Base-by-base conservation (phyloP, 2,888 invertebrate species). In the Candidula unifasciata region DNA sequence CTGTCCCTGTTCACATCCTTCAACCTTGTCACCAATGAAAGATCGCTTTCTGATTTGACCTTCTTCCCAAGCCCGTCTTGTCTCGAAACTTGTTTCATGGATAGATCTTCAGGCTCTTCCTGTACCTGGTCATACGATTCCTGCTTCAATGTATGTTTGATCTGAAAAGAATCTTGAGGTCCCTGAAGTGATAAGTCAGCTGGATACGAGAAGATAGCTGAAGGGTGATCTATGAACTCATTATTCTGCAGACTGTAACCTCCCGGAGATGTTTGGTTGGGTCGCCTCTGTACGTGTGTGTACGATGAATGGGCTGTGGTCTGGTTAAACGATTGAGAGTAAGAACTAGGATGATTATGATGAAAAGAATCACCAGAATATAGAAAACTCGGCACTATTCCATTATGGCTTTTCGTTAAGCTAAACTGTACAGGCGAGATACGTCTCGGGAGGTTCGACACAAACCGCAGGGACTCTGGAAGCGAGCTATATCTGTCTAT, bases 81-180 rank as follows among this genome's bases (percentile, higher is more conserved):
- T 21, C 27, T 24, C 35, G 64, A 35, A 78, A n/a, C 37, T 1
- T 84, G 85, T 54, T 87, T 88, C 69, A 89, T 80, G 2, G 90
- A 90, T 2, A 91, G 83, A 78, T 91, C 90, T 76, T 91, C 89
- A 0, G 90, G 90, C 77, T 91, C 90, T 0, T 86, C 84, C 54
- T 90, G 89, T 3, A 76, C 74, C 21, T 1, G 2, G 6, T 71
- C 30, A 24, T 68, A 71, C 21, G 24, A 52, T 66, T 82, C 82
- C 10, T 30, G 64, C 33, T 80, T 74, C 16, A 69, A 3, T 16
- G 30, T n/a, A 27, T 44, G n/a, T 1, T 13, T 13, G 44, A 27
- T 73, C 3, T 44, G 44, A 52, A n/a, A 27, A 27, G 73, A 35
- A 24, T 37, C 73, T 35, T 44, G 35, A 21, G 35, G 13, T 6